These are phyloP conservation scores for Panagrolaimus sp. DNA, from an alignment of 1,140 invertebrate genomes.

Conservation along the genomic window DNA sequence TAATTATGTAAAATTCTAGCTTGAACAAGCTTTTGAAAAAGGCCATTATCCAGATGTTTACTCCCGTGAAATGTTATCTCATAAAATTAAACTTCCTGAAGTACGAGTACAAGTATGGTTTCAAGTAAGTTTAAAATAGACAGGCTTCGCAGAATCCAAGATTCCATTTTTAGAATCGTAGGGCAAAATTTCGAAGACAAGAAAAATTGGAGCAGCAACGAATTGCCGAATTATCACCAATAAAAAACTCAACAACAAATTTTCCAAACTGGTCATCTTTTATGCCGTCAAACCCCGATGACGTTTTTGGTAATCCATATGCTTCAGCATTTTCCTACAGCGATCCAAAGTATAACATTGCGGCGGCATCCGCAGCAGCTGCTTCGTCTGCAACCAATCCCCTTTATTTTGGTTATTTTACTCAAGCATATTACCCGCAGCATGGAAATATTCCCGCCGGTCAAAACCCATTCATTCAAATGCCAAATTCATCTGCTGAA, in stretches of 20 bases:
- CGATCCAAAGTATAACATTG: constrained; percentile 3
- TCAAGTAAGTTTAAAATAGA: neutral
- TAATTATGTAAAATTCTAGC: no score
- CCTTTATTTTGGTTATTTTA: neutral
- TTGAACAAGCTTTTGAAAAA: constrained; percentile 62
- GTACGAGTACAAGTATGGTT: constrained; percentile 80
- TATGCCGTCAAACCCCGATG: neutral
- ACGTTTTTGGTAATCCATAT: neutral
- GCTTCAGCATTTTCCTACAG: no score
- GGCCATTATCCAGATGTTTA: constrained; percentile 88
- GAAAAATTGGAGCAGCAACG: constrained; percentile 5
- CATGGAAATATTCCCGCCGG: no score
- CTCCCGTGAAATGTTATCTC: constrained; percentile 82
- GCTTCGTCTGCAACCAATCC: neutral
- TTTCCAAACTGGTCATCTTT: neutral
- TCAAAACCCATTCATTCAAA: no score
- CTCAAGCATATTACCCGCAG: neutral
- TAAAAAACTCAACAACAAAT: neutral
- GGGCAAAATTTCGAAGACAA: constrained; percentile 10
- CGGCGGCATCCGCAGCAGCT: neutral
- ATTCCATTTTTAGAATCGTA: neutral
- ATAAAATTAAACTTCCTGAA: constrained; percentile 94
- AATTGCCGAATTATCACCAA: neutral
- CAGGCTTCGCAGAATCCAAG: neutral
- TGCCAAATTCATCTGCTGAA: no score